Conservation (phyloP, 2,113 vertebrate genomes). For the Ceyx cyanopectus region DNA sequence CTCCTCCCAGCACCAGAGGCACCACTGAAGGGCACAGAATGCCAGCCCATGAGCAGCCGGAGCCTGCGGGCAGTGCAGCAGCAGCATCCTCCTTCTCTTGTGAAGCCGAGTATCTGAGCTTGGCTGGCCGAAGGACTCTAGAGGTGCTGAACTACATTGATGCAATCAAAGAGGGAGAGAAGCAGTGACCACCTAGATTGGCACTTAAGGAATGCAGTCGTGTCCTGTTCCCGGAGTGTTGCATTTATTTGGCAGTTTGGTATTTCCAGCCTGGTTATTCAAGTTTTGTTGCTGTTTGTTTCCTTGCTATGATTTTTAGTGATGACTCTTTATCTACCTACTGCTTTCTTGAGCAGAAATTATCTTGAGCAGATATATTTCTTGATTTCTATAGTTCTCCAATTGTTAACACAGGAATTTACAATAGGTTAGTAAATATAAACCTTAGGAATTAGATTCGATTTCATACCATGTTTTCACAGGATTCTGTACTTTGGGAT, state of each 20-base stretch:
- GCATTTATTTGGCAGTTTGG: not conserved
- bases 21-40: slow-evolving; percentile 73
- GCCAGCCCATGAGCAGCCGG: not conserved
- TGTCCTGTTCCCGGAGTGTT: not conserved
- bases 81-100: not conserved
- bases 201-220: not conserved
- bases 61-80: not conserved
- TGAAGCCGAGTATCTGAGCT: not conserved
- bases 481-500: not conserved
- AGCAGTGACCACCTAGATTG: not conserved
- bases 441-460: not conserved
- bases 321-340: not conserved
- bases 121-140: not conserved
- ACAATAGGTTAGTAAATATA: not conserved
- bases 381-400: not conserved
- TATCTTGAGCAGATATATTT: not conserved
- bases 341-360: not conserved
- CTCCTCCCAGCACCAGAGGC: not conserved
- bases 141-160: slow-evolving; percentile 26
- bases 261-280: not conserved
- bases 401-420: not conserved
- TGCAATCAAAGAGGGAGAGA: not conserved
- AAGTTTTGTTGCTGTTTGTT: not conserved
- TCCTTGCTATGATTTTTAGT: not conserved
- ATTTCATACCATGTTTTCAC: not conserved